Percentiles rank a stretch among this genome's conserved stretches.
phyloP scores from a whole-genome alignment of 2,888 invertebrate species.

The Limnephilus auricula region DNA sequence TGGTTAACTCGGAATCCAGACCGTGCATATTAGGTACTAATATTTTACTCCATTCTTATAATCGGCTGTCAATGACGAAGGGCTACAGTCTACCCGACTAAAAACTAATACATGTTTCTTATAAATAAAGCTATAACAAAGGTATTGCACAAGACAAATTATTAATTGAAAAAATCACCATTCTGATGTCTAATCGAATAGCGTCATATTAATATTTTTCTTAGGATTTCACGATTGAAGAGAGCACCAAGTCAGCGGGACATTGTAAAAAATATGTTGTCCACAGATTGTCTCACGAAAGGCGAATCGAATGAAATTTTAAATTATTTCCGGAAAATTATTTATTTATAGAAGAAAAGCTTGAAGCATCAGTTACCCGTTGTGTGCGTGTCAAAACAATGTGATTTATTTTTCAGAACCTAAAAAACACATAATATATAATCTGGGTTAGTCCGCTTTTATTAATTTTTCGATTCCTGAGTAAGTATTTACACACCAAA shows the following conservation, averaged over 20 bases:
- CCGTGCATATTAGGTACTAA: neutral
- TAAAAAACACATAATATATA: slow-evolving; percentile 5
- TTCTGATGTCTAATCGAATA: neutral
- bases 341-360: neutral
- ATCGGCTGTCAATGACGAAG: neutral
- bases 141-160: neutral
- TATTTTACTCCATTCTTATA: neutral
- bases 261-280: no score
- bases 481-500: slow-evolving; percentile 47
- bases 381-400: neutral
- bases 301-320: neutral
- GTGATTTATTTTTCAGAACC: slow-evolving; percentile 17
- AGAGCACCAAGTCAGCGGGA: no score
- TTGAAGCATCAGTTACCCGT: neutral
- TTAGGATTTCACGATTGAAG: no score
- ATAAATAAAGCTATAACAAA: neutral
- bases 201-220: no score
- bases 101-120: neutral
- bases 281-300: neutral
- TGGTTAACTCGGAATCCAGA: neutral
- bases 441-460: neutral
- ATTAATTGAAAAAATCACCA: neutral
- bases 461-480: slow-evolving; percentile 46
- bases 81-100: neutral
- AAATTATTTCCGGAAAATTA: neutral